Conservation (phyloP, 2,888 invertebrate genomes). For the Cerastis leucographa region DNA sequence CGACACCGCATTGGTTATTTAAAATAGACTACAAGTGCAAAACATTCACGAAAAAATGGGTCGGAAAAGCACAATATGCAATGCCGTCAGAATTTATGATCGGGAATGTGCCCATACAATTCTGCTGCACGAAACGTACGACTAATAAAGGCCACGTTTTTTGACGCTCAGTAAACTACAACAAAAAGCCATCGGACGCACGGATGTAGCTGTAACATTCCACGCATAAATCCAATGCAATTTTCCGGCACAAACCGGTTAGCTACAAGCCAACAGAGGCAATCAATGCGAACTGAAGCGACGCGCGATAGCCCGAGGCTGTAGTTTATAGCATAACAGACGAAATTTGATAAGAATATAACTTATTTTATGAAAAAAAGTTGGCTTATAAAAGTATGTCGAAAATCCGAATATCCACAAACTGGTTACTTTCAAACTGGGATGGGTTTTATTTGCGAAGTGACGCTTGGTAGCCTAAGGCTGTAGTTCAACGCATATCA, state of each 20-base stretch:
- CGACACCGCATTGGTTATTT: not conserved
- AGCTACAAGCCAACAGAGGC: conserved; percentile 34
- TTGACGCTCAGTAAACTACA: conserved; percentile 28
- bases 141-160: conserved; percentile 1
- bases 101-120: not conserved
- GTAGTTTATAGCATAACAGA: conserved; percentile 45
- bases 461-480: not conserved
- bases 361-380: conserved; percentile 20
- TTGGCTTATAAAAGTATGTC: conserved; percentile 1
- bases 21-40: conserved; percentile 1
- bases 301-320: conserved; percentile 45
- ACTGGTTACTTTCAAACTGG: not conserved
- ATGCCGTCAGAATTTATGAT: conserved; percentile 7
- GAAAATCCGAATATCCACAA: conserved; percentile 19
- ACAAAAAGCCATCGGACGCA: conserved; percentile 36
- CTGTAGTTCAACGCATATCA: not conserved
- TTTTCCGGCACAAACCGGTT: conserved; percentile 52
- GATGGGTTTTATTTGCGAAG: not conserved
- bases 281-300: conserved; percentile 57
- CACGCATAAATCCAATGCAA: conserved; percentile 44
- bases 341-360: conserved; percentile 34
- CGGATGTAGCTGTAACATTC: conserved; percentile 14
- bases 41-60: not conserved
- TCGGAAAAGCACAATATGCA: not conserved
- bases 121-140: not conserved